phyloP scores from a whole-genome alignment of 2,797 vertebrate species.

The Leptodactylus fallax region DNA sequence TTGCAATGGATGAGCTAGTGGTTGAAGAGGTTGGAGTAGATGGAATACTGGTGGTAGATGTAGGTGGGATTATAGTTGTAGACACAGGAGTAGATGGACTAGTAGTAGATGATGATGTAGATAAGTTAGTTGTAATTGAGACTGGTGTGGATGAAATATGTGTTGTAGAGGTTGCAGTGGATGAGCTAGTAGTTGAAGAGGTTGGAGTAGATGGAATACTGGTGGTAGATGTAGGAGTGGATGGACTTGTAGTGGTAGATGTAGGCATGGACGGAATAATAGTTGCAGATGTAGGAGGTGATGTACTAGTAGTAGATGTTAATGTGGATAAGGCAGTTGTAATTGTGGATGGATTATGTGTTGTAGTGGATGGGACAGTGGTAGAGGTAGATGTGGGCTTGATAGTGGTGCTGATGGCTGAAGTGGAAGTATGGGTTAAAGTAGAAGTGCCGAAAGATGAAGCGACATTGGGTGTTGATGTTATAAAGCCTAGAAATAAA shows the following conservation, averaged over 20 bases:
- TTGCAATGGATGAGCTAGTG: not conserved
- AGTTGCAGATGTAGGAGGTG: not conserved
- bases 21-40: not conserved
- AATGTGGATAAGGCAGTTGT: not conserved
- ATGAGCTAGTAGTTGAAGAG: not conserved
- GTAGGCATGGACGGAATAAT: not conserved
- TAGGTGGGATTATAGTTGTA: no score
- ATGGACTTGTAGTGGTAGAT: not conserved
- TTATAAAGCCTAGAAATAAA: not conserved
- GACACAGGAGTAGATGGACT: not conserved
- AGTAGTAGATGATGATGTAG: not conserved
- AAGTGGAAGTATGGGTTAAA: not conserved
- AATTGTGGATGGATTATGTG: not conserved
- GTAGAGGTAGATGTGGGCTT: not conserved
- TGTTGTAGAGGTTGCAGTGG: not conserved
- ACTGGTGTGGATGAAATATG: no score
- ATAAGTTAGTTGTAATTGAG: not conserved
- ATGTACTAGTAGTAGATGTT: not conserved
- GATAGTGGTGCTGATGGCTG: not conserved
- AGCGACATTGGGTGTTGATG: not conserved
- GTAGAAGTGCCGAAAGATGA: not conserved
- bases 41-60: not conserved
- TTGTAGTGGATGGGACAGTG: not conserved
- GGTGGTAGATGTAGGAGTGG: not conserved
- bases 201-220: not conserved